Conservation (phyloP, 2,113 vertebrate species). For the Xiphorhynchus elegans region DNA sequence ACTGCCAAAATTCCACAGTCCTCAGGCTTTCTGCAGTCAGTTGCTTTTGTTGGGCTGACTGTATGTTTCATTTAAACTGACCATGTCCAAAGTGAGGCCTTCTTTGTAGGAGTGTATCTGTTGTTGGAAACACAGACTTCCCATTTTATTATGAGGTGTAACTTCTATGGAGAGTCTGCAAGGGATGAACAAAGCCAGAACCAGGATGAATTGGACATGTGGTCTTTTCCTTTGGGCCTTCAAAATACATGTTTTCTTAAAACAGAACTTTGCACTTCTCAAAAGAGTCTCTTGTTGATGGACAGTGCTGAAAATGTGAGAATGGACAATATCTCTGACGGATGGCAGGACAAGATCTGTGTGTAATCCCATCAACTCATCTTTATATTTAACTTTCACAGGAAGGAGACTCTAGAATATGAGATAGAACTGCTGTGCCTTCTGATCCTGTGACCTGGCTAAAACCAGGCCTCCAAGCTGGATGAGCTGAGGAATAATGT, state of each 20-base stretch:
- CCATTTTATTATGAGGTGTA: not conserved
- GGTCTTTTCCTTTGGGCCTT: not conserved
- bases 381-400: not conserved
- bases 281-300: not conserved
- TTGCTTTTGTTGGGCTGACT: not conserved
- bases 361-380: not conserved
- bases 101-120: not conserved
- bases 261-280: not conserved
- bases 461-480: conserved; percentile 18
- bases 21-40: not conserved
- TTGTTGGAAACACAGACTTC: not conserved
- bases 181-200: not conserved
- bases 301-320: not conserved
- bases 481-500: conserved; percentile 54
- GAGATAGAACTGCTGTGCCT: conserved; percentile 3
- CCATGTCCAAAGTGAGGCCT: not conserved
- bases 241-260: not conserved
- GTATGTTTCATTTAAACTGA: not conserved
- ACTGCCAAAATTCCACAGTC: not conserved
- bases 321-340: not conserved
- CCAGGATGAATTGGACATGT: not conserved
- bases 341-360: not conserved
- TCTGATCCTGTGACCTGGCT: conserved; percentile 40
- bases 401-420: conserved; percentile 40
- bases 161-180: not conserved